Percentiles rank a stretch among this genome's conserved stretches.
These are phyloP conservation scores for Puma concolor DNA, from an alignment of 2,113 vertebrate species.

Conservation along the genomic window DNA sequence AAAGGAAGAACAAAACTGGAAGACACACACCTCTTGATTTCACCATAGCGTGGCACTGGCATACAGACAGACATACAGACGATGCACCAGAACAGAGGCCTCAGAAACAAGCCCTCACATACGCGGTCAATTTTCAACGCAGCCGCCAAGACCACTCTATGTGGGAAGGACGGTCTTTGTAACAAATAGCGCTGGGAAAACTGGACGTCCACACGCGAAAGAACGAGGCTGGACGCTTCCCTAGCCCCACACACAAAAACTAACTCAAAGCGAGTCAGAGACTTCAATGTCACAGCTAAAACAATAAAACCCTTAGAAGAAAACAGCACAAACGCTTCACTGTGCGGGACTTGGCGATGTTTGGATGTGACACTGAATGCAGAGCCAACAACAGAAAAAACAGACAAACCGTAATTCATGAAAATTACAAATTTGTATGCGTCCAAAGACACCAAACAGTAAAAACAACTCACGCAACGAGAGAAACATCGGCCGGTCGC, in stretches of 20 bases:
- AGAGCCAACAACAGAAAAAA: background rate
- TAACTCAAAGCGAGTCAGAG: background rate
- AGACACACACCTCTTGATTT: background rate
- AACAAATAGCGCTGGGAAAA: background rate
- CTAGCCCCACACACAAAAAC: background rate
- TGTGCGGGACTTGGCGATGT: background rate
- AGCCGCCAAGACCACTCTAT: background rate
- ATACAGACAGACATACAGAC: no score
- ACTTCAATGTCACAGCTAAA: no score
- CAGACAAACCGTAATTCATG: background rate
- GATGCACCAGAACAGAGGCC: background rate
- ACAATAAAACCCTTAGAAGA: no score
- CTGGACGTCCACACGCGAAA: background rate
- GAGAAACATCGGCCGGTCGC: background rate
- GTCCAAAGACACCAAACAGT: background rate
- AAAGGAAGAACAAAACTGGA: background rate
- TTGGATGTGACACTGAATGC: background rate
- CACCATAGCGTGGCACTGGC: accelerated
- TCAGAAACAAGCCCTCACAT: background rate
- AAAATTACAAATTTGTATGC: background rate
- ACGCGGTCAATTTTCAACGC: background rate
- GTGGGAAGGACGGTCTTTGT: background rate
- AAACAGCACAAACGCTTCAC: background rate
- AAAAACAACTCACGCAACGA: background rate
- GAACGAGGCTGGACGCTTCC: background rate